phyloP scores from a whole-genome alignment of 2,113 vertebrate species.

The Pachyramphus minor region DNA sequence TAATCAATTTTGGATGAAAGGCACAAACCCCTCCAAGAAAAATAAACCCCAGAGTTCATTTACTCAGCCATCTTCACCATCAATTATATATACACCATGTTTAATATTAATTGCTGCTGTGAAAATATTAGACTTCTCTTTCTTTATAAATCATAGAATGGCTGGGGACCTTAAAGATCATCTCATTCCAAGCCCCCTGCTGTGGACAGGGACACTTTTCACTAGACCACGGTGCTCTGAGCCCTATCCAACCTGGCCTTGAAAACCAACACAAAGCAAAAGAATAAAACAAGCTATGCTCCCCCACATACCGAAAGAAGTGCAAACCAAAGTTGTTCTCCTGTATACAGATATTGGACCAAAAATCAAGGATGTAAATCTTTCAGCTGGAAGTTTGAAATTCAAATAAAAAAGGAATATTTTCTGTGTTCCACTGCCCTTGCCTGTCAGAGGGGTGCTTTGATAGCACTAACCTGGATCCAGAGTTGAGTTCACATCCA shows the following conservation, averaged over 20 bases:
- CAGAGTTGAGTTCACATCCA: not conserved
- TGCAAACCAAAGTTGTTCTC: not conserved
- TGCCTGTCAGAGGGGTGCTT: not conserved
- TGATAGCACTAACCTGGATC: not conserved
- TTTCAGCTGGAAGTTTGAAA: not conserved
- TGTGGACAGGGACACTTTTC: not conserved
- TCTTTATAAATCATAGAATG: not conserved
- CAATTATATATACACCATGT: not conserved
- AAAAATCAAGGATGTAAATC: not conserved
- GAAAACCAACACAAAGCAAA: not conserved
- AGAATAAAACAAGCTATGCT: not conserved
- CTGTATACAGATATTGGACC: not conserved
- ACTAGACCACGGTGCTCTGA: not conserved
- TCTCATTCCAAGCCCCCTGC: not conserved
- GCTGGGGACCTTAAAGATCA: not conserved
- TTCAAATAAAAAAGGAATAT: not conserved
- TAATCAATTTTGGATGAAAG: conserved; percentile 8
- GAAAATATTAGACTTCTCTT: not conserved
- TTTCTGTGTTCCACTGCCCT: not conserved
- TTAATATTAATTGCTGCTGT: conserved; percentile 27
- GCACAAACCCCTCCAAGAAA: not conserved
- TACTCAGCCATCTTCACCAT: not conserved
- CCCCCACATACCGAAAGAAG: not conserved
- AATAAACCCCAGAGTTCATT: not conserved
- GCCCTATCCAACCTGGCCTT: not conserved